Base-by-base conservation (phyloP, 2,797 vertebrate genomes). In the Chaunax sp. region DNA sequence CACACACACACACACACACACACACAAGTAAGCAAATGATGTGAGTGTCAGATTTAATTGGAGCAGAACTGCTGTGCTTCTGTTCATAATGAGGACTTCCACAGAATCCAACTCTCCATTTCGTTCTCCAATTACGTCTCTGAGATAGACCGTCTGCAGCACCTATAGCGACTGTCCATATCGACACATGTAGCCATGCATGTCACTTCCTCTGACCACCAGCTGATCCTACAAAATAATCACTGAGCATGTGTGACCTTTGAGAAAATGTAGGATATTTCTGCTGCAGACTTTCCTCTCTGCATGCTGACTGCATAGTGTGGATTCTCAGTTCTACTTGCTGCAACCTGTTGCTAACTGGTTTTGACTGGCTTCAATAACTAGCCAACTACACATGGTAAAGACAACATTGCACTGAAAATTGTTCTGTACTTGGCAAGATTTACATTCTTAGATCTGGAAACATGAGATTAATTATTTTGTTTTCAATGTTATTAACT, bases 61-160 rank as follows among this genome's bases (percentile, higher is more conserved):
- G 84, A 56, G 61, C 13, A 6, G 14, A 41, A 50, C 46, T 64
- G 60, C 9, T 92, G 90, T 33, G 92, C 92, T 78, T 95, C 93
- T 74, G 92, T 93, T 80, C 94, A 68, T 84, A 89, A 94, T 55
- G 91, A 79, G 93, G 20, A 46, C 53, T 64, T 77, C 66, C 66
- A 76, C 49, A 68, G 65, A 38, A 82, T 76, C 25, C 13, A 81
- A 62, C 25, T 53, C 45, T 54, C 44, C 44, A 44, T 64, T 14
- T 71, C 57, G 69, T 35, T 19, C 43, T 77, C 78, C 69, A 88
- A 77, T 87, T 84, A 85, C 19, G 57, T 20, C 12, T 19, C 46
- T 62, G 50, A 52, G 33, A 18, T 47, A n/a, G 41, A 62, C 45
- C 11, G 30, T 58, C 47, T 33, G 53, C 57, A 35, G 51, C 15